These are phyloP conservation scores for Phylloscopus whistleri DNA, from an alignment of 2,113 vertebrate species.

Conservation along the genomic window DNA sequence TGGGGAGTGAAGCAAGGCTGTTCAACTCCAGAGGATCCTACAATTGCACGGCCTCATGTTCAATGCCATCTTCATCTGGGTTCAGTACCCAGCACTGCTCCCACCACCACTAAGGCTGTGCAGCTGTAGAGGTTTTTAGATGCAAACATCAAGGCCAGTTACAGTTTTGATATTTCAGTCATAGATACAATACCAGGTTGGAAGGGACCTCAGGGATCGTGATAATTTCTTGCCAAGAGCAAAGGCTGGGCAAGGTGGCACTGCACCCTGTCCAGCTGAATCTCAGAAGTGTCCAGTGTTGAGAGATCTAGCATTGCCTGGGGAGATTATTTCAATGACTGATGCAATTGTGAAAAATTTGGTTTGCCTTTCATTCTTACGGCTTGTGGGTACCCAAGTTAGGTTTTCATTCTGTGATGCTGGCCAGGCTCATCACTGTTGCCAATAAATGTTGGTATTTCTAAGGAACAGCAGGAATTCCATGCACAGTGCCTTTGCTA, in stretches of 20 bases:
- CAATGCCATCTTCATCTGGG: neutral
- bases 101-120: neutral
- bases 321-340: neutral
- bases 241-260: neutral
- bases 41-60: neutral
- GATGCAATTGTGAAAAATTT: neutral
- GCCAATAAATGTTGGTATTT: neutral
- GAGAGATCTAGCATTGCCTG: neutral
- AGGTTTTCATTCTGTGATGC: neutral
- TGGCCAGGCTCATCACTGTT: neutral
- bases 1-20: neutral
- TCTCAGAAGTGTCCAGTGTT: neutral
- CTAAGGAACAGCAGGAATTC: neutral
- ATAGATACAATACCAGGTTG: neutral
- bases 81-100: neutral
- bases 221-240: neutral
- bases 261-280: neutral
- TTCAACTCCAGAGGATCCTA: neutral
- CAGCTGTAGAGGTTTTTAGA: neutral
- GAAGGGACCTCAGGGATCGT: neutral
- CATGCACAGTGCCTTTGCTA: neutral
- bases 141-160: neutral
- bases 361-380: neutral
- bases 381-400: neutral
- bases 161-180: neutral